Base-by-base conservation (phyloP, 2,888 invertebrate genomes). In the Drosophila gaucha region DNA sequence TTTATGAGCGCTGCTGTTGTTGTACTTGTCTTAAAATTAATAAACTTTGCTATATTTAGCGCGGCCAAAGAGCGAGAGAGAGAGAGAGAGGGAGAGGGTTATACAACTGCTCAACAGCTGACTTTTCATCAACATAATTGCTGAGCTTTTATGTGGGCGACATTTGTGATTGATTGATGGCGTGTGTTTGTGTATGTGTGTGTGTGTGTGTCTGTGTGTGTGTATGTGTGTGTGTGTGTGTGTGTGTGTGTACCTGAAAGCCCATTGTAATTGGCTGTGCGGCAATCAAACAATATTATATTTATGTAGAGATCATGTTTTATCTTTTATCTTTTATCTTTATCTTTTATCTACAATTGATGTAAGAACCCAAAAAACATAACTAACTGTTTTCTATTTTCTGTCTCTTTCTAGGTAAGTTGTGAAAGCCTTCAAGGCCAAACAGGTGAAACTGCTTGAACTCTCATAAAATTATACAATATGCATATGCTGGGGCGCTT, bases 91-190 rank as follows among this genome's bases (percentile, higher is more conserved):
- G 6, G 31, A 16, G 20, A n/a, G 38, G 8, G 26, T 31, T 22
- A 30, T 31, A 39, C 68, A 44, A 44, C 43, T 44, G 28, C 3
- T 18, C 6, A 44, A 44, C 43, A 57, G 56, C 60, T 62, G 66
- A 75, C 57, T 69, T 72, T 59, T 28, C 16, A 33, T 44, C 50
- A 77, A 58, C 46, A 65, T 52, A 51, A 56, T 51, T 68, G 44
- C 51, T 46, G 31, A 54, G 60, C 24, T 52, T 38, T 14, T 10
- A 51, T 54, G 46, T 65, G 39, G 43, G 35, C n/a, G 36, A 58
- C 46, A 38, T 63, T 38, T 65, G 36, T 84, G 80, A 85, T 85
- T 78, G 84, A 80, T 80, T 64, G 84, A 68, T 78, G 3, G 14
- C 9, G 41, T 5, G 14, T 6, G 5, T 5, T n/a, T 24, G 39